These are phyloP conservation scores for Enteromius anoplus DNA, from an alignment of 2,797 vertebrate genomes.

Conservation along the genomic window DNA sequence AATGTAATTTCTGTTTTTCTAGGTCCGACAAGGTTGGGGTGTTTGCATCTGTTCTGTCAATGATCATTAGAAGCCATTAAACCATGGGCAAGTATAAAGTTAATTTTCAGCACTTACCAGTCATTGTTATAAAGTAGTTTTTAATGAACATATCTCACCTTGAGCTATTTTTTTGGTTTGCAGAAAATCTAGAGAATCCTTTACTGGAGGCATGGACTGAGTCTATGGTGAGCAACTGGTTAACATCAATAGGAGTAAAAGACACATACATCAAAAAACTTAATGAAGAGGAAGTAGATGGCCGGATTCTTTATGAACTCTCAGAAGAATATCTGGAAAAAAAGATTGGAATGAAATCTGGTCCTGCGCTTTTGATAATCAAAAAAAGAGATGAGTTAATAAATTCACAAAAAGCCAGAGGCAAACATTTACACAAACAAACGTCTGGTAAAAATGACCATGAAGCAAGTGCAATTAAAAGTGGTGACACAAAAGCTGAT, in stretches of 20 bases:
- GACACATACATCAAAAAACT: slow-evolving; percentile 75
- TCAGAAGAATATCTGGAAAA: slow-evolving; percentile 73
- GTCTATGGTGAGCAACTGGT: slow-evolving; percentile 78
- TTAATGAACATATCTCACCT: background rate
- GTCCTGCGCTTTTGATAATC: slow-evolving; percentile 78
- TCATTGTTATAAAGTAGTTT: background rate
- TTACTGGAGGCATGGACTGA: slow-evolving; percentile 76
- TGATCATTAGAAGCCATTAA: background rate
- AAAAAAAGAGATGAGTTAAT: slow-evolving; percentile 74
- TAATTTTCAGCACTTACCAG: background rate
- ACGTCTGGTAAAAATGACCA: background rate
- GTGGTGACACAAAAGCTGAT: background rate
- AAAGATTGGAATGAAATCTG: slow-evolving; percentile 77
- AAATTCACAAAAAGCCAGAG: slow-evolving; percentile 45
- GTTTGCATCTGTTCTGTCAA: background rate
- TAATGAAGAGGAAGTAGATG: slow-evolving; percentile 77
- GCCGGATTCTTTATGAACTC: slow-evolving; percentile 69
- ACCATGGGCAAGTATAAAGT: slow-evolving; percentile 55
- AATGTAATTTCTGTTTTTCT: background rate
- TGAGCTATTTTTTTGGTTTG: slow-evolving; percentile 5
- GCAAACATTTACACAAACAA: slow-evolving; percentile 4
- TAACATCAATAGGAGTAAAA: slow-evolving; percentile 76
- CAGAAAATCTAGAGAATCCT: slow-evolving; percentile 49
- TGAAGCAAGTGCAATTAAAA: slow-evolving; percentile 18
- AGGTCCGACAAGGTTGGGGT: background rate